phyloP scores from a whole-genome alignment of 2,797 vertebrate genomes.

The Sternarchorhynchus goeldii region DNA sequence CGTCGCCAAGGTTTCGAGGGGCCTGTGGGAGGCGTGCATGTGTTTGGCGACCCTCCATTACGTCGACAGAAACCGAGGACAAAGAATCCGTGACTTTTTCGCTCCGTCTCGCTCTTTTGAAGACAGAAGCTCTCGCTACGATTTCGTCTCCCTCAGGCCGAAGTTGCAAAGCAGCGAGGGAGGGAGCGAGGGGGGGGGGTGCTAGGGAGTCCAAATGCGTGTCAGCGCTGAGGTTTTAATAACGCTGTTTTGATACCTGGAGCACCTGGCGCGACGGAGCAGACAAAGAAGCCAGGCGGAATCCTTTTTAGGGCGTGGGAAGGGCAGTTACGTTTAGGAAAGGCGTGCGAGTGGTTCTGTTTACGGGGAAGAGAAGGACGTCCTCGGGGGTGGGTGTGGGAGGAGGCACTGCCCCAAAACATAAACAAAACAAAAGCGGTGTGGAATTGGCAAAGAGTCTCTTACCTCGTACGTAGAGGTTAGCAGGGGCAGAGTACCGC shows the following conservation, averaged over 20 bases:
- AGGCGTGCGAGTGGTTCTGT: not conserved
- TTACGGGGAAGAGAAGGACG: not conserved
- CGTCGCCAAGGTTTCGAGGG: not conserved
- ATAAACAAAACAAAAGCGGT: conserved; percentile 24
- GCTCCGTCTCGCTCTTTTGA: not conserved
- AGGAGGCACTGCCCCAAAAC: not conserved
- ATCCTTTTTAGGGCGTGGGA: conserved; percentile 15
- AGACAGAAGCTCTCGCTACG: too few species aligned
- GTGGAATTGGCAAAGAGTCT: not conserved
- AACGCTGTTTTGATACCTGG: conserved; percentile 69
- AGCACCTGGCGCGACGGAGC: conserved; percentile 64
- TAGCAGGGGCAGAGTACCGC: conserved; percentile 78
- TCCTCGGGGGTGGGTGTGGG: not conserved
- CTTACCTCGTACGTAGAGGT: conserved; percentile 82
- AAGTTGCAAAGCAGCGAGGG: conserved; percentile 6
- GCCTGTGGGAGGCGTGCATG: not conserved
- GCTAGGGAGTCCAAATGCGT: too few species aligned
- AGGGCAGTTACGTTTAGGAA: conserved; percentile 35
- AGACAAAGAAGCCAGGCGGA: conserved; percentile 1
- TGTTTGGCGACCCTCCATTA: not conserved
- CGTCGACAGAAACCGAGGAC: conserved; percentile 28
- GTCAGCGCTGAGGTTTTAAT: conserved; percentile 48
- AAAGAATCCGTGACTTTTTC: not conserved
- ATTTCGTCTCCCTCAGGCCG: too few species aligned
- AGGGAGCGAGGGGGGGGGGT: not conserved